Percentiles rank a stretch among this genome's conserved stretches.
These are phyloP conservation scores for Gobio gobio DNA, from an alignment of 2,113 vertebrate species.

Conservation along the genomic window DNA sequence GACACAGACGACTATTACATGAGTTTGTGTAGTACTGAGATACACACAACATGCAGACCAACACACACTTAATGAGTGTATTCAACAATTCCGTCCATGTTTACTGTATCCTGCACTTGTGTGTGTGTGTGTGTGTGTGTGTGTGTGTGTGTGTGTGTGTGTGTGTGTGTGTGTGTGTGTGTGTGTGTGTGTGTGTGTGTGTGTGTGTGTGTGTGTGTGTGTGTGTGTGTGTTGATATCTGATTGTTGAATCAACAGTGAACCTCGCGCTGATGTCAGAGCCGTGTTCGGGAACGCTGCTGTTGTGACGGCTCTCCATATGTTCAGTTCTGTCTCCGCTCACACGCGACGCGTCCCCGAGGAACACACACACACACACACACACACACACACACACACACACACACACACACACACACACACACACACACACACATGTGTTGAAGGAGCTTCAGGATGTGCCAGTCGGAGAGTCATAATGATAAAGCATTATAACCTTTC, in stretches of 20 bases:
- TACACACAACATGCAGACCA: too few relatives aligned
- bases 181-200: too few relatives aligned
- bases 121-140: too few relatives aligned
- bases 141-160: too few relatives aligned
- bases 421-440: neutral
- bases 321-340: conserved; percentile 30
- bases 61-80: too few relatives aligned
- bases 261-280: neutral
- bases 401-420: too few relatives aligned
- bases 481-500: conserved; percentile 8
- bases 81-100: too few relatives aligned
- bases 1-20: too few relatives aligned
- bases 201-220: conserved; percentile 5
- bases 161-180: too few relatives aligned
- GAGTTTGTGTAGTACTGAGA: too few relatives aligned
- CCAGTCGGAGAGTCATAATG: neutral
- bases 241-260: neutral
- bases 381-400: too few relatives aligned
- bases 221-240: neutral
- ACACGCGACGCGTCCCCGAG: conserved; percentile 7
- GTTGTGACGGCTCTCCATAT: conserved; percentile 47
- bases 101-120: too few relatives aligned
- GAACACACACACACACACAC: neutral
- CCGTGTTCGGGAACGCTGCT: neutral
- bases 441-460: neutral